Evolutionary conservation across 2,888 invertebrate species (phyloP).

Genomic region (Callinectes sapidus): DNA sequence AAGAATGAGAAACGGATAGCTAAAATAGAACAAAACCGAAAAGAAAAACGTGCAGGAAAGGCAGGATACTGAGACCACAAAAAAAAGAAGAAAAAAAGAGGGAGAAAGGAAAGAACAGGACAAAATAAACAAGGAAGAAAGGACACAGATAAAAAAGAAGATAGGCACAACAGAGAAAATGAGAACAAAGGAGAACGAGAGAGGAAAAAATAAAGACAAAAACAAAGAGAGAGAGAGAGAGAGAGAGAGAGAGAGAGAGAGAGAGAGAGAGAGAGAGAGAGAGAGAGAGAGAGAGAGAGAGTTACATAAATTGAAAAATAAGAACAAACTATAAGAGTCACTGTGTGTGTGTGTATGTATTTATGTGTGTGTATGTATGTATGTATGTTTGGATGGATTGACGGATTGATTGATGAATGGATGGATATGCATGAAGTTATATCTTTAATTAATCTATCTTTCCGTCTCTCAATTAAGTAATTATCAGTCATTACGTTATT

Average conservation of each 20-base stretch:
- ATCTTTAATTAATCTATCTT: too few relatives aligned
- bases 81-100: too few relatives aligned
- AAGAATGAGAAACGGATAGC: neutral
- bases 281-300: neutral
- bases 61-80: too few relatives aligned
- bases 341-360: neutral
- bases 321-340: neutral
- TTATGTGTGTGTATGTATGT: neutral
- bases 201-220: neutral
- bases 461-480: too few relatives aligned
- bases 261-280: neutral
- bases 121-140: too few relatives aligned
- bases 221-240: neutral
- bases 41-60: too few relatives aligned
- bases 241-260: constrained; percentile 15
- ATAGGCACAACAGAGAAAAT: neutral
- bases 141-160: neutral
- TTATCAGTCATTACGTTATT: too few relatives aligned
- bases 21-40: too few relatives aligned
- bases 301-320: neutral
- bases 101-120: too few relatives aligned
- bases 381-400: neutral
- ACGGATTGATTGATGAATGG: too few relatives aligned
- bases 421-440: too few relatives aligned
- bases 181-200: neutral